Base-by-base conservation (phyloP, 2,797 vertebrate species). In the Xyrichtys novacula region DNA sequence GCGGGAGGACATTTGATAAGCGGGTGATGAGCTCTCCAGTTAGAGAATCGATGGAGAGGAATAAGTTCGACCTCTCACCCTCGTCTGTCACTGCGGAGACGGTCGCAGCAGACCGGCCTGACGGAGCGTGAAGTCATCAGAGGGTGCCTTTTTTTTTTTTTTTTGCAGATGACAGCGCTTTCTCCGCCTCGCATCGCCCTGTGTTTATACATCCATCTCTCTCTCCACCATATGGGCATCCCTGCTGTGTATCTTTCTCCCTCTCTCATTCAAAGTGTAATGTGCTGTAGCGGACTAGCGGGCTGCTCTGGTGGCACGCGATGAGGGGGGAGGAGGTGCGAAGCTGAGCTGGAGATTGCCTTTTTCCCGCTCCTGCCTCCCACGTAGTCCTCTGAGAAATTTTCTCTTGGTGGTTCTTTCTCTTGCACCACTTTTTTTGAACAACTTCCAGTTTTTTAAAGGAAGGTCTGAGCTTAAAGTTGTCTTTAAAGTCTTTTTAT, bases 61-160 rank as follows among this genome's bases (percentile, higher is more conserved):
- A 75, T 38, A 5, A 8, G 68, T 34, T 53, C 53, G 65, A 81
- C 83, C 88, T 78, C 28, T 74, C 10, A 80, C 76, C 84, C 48
- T 22, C 3, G 15, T 15, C 12, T 46, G 61, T 52, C 20, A 44
- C 20, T 0, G 12, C 7, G 0, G 26, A 71, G 38, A 39, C 14
- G 8, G 34, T 55, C 26, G 28, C 31, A 42, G 25, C 56, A 28
- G 55, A 39, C 50, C 25, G 2, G 40, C n/a, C 25, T 39, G 25
- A 40, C 28, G 0, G 59, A 76, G 76, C 67, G 14, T 5, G 4
- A 59, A 76, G 66, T 25, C 32, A 68, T 76, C 68, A 28, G 25
- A 25, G 31, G 19, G 46, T 48, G 16, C 16, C n/a, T 59, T 29
- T 53, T 39, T 64, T 25, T 34, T 11, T 12, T 55, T 25, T 53